Conservation (phyloP, 1,140 invertebrate species). For the Camponotus vicinus region DNA sequence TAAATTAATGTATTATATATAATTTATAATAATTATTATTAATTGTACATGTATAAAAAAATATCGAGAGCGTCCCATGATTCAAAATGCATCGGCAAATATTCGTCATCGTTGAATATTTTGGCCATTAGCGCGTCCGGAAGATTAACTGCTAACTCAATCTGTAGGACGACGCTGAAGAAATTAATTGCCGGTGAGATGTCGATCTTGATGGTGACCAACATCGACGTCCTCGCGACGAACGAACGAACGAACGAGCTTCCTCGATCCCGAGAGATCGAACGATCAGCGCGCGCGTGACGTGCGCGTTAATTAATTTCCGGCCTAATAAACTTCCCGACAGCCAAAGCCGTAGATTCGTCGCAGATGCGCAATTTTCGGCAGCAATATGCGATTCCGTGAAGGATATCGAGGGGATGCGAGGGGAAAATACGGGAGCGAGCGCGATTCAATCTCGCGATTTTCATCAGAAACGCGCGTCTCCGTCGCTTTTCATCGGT, state of each 20-base stretch:
- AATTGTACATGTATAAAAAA: not conserved
- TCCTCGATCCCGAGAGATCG: slow-evolving; percentile 31
- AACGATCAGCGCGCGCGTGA: slow-evolving; percentile 17
- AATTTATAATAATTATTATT: too few relatives aligned
- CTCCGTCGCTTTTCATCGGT: not conserved
- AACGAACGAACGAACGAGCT: slow-evolving; percentile 15
- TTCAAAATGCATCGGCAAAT: not conserved
- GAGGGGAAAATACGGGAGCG: not conserved
- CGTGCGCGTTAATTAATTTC: slow-evolving; percentile 61
- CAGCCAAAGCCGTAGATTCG: slow-evolving; percentile 28
- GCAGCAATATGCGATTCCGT: slow-evolving; percentile 12
- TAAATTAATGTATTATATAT: too few relatives aligned
- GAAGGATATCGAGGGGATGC: slow-evolving; percentile 37
- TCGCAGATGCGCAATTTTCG: slow-evolving; percentile 46
- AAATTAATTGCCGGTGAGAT: slow-evolving; percentile 46
- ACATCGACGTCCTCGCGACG: not conserved
- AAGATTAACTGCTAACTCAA: slow-evolving; percentile 21
- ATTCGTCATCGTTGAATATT: not conserved
- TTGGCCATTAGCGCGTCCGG: not conserved
- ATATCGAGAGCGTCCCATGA: not conserved
- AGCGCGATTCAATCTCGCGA: slow-evolving; percentile 26
- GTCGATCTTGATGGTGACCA: slow-evolving; percentile 37
- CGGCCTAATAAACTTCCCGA: slow-evolving; percentile 44
- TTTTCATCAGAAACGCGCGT: not conserved
- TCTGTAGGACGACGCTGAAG: slow-evolving; percentile 20